phyloP scores from a whole-genome alignment of 2,888 invertebrate genomes.

The Amiota mariae region DNA sequence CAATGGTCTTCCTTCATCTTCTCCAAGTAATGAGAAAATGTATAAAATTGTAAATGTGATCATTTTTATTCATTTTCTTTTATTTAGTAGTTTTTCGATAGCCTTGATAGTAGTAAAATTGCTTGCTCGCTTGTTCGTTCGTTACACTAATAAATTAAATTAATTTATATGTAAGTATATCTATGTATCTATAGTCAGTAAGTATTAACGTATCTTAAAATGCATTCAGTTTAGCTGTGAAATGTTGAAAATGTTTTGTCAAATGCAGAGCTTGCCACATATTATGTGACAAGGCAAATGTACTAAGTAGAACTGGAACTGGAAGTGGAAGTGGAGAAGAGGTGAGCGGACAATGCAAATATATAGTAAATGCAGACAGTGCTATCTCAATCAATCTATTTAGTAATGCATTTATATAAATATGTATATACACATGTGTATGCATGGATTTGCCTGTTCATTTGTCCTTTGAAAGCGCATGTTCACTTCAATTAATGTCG shows the following conservation, averaged over 20 bases:
- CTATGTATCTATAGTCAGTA: background rate
- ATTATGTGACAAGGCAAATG: background rate
- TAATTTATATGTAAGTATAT: background rate
- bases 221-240: too few relatives aligned
- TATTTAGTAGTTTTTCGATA: background rate
- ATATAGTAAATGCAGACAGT: too few relatives aligned
- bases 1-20: too few relatives aligned
- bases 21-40: too few relatives aligned
- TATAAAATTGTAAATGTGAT: too few relatives aligned
- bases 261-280: too few relatives aligned
- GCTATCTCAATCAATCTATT: too few relatives aligned
- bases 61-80: too few relatives aligned
- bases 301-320: background rate
- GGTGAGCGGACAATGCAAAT: background rate
- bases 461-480: slow-evolving; percentile 20
- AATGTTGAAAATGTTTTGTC: too few relatives aligned
- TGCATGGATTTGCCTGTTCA: background rate
- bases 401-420: background rate
- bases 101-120: background rate
- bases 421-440: background rate
- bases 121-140: background rate
- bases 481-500: slow-evolving; percentile 29
- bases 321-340: background rate
- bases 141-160: background rate
- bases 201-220: too few relatives aligned